These are phyloP conservation scores for Dicrurus megarhynchus DNA, from an alignment of 2,113 vertebrate species.

Conservation along the genomic window DNA sequence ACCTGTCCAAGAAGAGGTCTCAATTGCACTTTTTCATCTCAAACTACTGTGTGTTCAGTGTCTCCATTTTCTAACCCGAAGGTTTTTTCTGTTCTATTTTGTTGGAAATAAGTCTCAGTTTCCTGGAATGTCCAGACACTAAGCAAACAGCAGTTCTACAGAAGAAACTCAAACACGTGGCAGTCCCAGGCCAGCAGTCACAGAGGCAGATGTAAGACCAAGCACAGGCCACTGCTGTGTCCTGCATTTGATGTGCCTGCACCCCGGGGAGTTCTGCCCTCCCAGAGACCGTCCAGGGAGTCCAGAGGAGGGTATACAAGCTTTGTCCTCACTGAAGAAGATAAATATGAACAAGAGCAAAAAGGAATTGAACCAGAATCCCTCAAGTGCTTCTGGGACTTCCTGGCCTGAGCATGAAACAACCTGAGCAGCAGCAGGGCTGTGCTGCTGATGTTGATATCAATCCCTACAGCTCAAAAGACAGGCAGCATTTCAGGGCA, in stretches of 20 bases:
- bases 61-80: not conserved
- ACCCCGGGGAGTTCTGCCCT: not conserved
- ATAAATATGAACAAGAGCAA: not conserved
- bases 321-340: not conserved
- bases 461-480: not conserved
- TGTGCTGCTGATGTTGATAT: not conserved
- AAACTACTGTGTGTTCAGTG: not conserved
- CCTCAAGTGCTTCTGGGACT: not conserved
- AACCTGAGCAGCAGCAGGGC: not conserved
- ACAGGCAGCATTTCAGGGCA: not conserved
- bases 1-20: not conserved
- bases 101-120: not conserved
- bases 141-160: not conserved
- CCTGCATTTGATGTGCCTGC: not conserved
- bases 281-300: not conserved
- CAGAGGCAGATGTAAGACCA: not conserved
- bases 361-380: constrained; percentile 19
- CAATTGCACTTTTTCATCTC: not conserved
- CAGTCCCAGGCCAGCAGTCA: not conserved
- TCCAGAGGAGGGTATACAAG: not conserved
- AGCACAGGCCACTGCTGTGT: not conserved
- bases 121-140: not conserved
- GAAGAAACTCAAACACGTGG: not conserved
- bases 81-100: not conserved
- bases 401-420: not conserved